Evolutionary conservation across 2,888 invertebrate genomes (phyloP), one percentile per base, ranked within the genome.

Genomic region (Lamproptera curius): DNA sequence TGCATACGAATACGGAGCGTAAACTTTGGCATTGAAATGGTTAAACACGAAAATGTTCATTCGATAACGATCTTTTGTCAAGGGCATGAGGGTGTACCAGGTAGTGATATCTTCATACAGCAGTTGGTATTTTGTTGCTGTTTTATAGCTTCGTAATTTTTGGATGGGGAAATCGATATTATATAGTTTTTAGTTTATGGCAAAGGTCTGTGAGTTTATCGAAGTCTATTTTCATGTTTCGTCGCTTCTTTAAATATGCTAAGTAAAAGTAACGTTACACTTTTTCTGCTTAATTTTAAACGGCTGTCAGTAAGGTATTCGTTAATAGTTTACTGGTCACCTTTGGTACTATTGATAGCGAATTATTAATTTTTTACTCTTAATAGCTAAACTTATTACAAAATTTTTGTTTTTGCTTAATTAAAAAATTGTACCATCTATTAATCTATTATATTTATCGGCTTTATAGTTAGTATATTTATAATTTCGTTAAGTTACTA

Each of bases 11-110:
- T n/a, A n/a, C n/a, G n/a, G n/a, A n/a, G n/a, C n/a, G 3, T 38
- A n/a, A n/a, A n/a, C n/a, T 5, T 26, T 14, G 14, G 34, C 35
- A 26, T 40, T 40, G 35, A 23, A 13, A 13, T 16, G 14, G 10
- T 38, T 13, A 28, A 41, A 42, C 40, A 37, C 16, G 42, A 33
- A 47, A 37, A 31, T 31, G 31, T 20, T 17, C 31, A 37, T 41
- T 47, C 47, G 42, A 47, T 47, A 47, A 16, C 31, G n/a, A 37
- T 42, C 16, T 23, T 33, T 38, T 42, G 16, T 42, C 47, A 48
- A 48, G 47, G 47, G n/a, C 47, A 48, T 10, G 33, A 8, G 16
- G 20, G 11, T 23, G 16, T 33, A 48, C 47, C 23, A 16, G 33
- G 38, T 42, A 16, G 31, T 33, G 47, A 48, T 48, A 48, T 48